Percentiles rank a stretch among this genome's conserved stretches.
phyloP scores from a whole-genome alignment of 2,888 invertebrate genomes.

The Orchesellides sinensis region DNA sequence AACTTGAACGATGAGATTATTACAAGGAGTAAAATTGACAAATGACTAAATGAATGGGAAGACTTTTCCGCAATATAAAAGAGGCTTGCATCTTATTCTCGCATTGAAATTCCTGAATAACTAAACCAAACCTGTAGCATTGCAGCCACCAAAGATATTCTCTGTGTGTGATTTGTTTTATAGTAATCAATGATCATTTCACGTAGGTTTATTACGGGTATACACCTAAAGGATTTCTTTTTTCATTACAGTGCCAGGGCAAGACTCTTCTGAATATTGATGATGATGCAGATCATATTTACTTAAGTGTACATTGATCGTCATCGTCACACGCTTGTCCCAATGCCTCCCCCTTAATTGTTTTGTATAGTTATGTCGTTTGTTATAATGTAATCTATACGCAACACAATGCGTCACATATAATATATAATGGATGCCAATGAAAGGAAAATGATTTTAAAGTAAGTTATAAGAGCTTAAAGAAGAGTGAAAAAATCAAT shows the following conservation, averaged over 20 bases:
- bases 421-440: background rate
- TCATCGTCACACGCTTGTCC: too few relatives aligned
- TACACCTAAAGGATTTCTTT: background rate
- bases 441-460: conserved; percentile 39
- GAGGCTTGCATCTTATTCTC: background rate
- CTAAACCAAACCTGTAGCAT: too few relatives aligned
- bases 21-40: conserved; percentile 1
- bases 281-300: too few relatives aligned
- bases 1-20: conserved; percentile 1
- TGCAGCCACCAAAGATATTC: too few relatives aligned
- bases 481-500: conserved; percentile 59
- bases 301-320: too few relatives aligned
- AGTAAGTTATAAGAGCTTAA: too few relatives aligned
- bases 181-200: too few relatives aligned
- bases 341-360: background rate
- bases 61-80: background rate
- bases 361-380: background rate
- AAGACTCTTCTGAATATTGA: conserved; percentile 17
- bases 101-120: too few relatives aligned
- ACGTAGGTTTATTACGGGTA: too few relatives aligned
- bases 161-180: too few relatives aligned
- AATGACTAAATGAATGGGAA: conserved; percentile 3
- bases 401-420: background rate
- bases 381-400: background rate
- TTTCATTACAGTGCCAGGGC: conserved; percentile 20